Conservation (phyloP, 2,797 vertebrate genomes). For the Platyrinchus mystaceus region DNA sequence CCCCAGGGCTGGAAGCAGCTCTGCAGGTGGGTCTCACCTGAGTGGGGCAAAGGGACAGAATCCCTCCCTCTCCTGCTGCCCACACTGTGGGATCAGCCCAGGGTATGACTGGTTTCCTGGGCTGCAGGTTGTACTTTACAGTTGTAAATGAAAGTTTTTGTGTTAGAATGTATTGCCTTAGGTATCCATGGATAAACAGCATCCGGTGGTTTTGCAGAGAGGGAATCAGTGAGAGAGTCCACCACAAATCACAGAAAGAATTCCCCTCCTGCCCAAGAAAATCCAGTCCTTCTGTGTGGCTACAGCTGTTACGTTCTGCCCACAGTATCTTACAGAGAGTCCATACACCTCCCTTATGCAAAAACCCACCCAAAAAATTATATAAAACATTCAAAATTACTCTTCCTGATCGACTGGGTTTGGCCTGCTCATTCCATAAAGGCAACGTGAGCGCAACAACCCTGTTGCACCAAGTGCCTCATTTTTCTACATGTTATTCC, state of each 20-base stretch:
- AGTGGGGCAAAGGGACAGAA: background rate
- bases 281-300: background rate
- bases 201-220: background rate
- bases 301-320: background rate
- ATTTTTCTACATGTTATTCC: background rate
- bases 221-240: background rate
- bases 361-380: background rate
- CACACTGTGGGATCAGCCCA: background rate
- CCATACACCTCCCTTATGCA: background rate
- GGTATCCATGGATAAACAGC: accelerated
- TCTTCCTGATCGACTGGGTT: background rate
- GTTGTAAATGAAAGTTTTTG: accelerated
- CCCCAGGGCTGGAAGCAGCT: background rate
- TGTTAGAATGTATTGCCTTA: accelerated
- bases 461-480: background rate
- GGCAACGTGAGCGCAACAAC: accelerated
- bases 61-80: background rate
- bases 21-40: background rate
- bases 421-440: background rate
- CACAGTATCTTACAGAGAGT: background rate
- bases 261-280: background rate
- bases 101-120: background rate
- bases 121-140: background rate
- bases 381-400: background rate
- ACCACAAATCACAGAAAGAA: background rate